phyloP scores from a whole-genome alignment of 1,140 invertebrate species.

The Dufourea novaeangliae region DNA sequence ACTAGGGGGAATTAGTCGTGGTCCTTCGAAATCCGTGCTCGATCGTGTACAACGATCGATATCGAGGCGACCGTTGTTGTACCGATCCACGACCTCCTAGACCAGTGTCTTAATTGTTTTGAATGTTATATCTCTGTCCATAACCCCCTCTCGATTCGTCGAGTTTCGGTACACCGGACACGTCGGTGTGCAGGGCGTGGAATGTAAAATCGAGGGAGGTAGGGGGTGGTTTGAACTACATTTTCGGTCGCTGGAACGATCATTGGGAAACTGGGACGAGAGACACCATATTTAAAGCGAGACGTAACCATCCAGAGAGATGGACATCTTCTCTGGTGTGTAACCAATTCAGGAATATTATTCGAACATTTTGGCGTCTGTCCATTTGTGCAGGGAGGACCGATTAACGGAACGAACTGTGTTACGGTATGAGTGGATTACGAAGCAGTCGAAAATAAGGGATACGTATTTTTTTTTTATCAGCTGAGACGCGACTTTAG shows the following conservation, averaged over 20 bases:
- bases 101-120: conserved; percentile 2
- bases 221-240: background rate
- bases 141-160: background rate
- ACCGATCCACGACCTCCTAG: background rate
- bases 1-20: conserved; percentile 19
- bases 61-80: background rate
- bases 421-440: too few relatives aligned
- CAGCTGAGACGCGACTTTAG: too few relatives aligned
- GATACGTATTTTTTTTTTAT: too few relatives aligned
- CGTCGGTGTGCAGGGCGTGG: background rate
- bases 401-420: too few relatives aligned
- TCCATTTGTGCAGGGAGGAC: too few relatives aligned
- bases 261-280: background rate
- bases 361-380: too few relatives aligned
- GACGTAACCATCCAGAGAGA: too few relatives aligned
- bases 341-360: too few relatives aligned
- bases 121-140: background rate
- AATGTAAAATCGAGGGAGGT: conserved; percentile 1
- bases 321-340: too few relatives aligned
- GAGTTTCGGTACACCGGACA: background rate
- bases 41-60: conserved; percentile 9
- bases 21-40: background rate
- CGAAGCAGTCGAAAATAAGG: too few relatives aligned
- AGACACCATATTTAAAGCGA: conserved; percentile 6
- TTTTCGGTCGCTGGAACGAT: background rate